phyloP scores from a whole-genome alignment of 2,888 invertebrate genomes.

The Chymomyza procnemis region DNA sequence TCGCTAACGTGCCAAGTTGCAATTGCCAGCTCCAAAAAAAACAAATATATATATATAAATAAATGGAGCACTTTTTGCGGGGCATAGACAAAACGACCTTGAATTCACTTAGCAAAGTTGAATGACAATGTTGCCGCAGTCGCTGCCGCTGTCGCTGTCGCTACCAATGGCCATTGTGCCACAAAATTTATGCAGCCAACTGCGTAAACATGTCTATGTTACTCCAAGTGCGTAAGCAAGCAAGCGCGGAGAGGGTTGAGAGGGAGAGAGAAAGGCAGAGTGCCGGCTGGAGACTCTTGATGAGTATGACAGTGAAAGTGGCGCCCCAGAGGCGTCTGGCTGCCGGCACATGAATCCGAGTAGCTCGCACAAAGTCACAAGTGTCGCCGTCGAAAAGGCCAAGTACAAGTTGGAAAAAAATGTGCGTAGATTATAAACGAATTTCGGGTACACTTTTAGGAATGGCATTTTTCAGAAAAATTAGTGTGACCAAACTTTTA shows the following conservation, averaged over 20 bases:
- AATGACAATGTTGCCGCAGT: not conserved
- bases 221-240: not conserved
- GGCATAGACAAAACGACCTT: conserved; percentile 53
- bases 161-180: conserved; percentile 19
- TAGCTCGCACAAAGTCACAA: not conserved
- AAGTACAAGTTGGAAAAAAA: not conserved
- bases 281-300: too few relatives aligned
- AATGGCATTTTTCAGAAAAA: too few relatives aligned
- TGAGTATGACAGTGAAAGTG: conserved; percentile 3
- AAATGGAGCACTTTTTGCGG: not conserved
- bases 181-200: conserved; percentile 5
- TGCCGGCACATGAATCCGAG: not conserved
- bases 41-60: conserved; percentile 41
- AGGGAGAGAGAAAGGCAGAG: too few relatives aligned
- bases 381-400: not conserved
- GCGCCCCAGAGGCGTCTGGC: not conserved
- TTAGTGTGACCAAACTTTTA: too few relatives aligned
- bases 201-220: conserved; percentile 1
- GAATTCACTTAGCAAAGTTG: conserved; percentile 36
- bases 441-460: too few relatives aligned
- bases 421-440: too few relatives aligned
- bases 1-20: conserved; percentile 22
- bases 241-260: not conserved
- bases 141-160: not conserved
- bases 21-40: conserved; percentile 55